phyloP scores from a whole-genome alignment of 2,113 vertebrate species.

The Cyprinodon brontotheroides region DNA sequence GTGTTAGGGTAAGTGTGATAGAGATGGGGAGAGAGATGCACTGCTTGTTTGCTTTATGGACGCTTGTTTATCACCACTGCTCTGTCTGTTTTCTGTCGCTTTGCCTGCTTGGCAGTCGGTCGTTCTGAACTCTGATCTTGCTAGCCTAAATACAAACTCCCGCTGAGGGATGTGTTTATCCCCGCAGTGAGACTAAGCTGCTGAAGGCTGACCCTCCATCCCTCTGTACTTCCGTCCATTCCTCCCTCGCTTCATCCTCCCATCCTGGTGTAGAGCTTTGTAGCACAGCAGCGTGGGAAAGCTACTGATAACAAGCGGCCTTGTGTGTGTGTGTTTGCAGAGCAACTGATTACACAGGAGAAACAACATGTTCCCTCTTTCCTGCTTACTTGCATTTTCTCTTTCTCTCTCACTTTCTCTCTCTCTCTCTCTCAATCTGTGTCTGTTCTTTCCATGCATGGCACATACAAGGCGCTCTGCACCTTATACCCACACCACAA shows the following conservation, averaged over 20 bases:
- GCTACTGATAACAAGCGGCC: conserved; percentile 71
- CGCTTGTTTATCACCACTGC: conserved; percentile 56
- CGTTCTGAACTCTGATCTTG: conserved; percentile 69
- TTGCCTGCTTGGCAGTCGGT: conserved; percentile 44
- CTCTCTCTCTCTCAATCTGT: conserved; percentile 27
- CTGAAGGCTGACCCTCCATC: conserved; percentile 72
- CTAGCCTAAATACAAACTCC: conserved; percentile 62
- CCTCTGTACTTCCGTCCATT: conserved; percentile 64
- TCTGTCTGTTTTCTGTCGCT: conserved; percentile 57
- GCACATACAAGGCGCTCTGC: conserved; percentile 37
- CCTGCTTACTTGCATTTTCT: conserved; percentile 44
- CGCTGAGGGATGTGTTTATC: conserved; percentile 72
- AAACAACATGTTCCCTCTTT: conserved; percentile 71
- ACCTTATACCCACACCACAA: conserved; percentile 33
- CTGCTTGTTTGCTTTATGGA: conserved; percentile 44
- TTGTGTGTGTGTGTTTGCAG: conserved; percentile 68
- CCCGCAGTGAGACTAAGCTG: conserved; percentile 69
- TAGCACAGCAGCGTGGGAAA: conserved; percentile 77
- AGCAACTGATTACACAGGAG: conserved; percentile 69
- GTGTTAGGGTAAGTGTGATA: too few species aligned
- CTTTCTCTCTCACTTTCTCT: conserved; percentile 35
- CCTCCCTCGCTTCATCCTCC: conserved; percentile 68
- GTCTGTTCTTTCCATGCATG: conserved; percentile 27
- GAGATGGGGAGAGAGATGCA: neutral
- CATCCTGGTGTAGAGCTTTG: conserved; percentile 73